A percentile compares a stretch with the other conserved stretches of the same genome.
Evolutionary conservation across 1,140 invertebrate genomes (phyloP).

Genomic region (Bombyx mandarina): DNA sequence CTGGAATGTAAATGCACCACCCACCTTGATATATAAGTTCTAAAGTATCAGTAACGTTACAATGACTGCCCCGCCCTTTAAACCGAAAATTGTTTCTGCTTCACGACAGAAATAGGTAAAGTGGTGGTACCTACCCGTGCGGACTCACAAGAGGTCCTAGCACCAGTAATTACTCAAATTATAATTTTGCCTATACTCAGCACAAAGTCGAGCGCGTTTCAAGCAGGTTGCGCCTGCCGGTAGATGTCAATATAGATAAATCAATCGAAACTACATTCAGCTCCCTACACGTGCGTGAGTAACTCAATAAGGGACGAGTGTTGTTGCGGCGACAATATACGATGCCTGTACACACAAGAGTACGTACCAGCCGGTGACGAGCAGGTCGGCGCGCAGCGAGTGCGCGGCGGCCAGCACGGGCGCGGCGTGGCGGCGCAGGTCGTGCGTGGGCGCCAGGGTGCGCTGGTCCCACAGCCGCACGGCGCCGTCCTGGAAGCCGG

Average conservation of each 20-base stretch:
- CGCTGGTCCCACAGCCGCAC: constrained; percentile 68
- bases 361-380: constrained; percentile 44
- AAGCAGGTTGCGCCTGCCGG: too few species aligned
- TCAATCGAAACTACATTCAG: too few species aligned
- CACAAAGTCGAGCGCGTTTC: too few species aligned
- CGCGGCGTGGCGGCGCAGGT: constrained; percentile 25
- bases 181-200: too few species aligned
- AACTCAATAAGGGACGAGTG: neutral
- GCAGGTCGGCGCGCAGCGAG: constrained; percentile 25
- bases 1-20: too few species aligned
- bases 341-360: neutral
- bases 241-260: too few species aligned
- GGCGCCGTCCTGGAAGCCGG: constrained; percentile 68
- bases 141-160: too few species aligned
- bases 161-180: too few species aligned
- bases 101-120: too few species aligned
- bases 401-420: constrained; percentile 44
- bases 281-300: neutral
- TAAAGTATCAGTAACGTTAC: too few species aligned
- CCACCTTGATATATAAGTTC: too few species aligned
- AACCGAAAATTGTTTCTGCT: neutral
- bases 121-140: too few species aligned
- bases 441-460: constrained; percentile 11
- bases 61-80: neutral
- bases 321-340: neutral